Conservation (phyloP, 2,888 invertebrate genomes). For the Oscheius sp. region DNA sequence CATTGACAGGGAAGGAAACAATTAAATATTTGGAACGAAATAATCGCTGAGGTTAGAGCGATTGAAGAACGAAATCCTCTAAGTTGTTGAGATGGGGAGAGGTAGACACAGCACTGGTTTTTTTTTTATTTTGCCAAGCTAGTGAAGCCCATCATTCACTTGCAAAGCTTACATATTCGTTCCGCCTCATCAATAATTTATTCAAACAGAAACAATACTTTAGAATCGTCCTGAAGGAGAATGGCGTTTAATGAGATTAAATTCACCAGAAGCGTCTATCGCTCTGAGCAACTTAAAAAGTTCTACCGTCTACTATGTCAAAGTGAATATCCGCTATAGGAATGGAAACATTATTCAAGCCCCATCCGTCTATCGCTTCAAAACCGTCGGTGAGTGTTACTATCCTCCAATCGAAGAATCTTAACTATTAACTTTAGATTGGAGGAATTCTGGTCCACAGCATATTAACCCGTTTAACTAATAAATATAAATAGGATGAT, state of each 20-base stretch:
- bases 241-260: constrained; percentile 58
- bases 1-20: too few relatives aligned
- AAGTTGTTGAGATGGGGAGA: too few relatives aligned
- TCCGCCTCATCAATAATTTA: background rate
- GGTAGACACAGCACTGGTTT: too few relatives aligned
- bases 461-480: constrained; percentile 27
- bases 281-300: constrained; percentile 57
- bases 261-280: constrained; percentile 53
- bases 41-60: too few relatives aligned
- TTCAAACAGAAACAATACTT: background rate
- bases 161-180: too few relatives aligned
- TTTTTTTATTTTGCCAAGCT: too few relatives aligned
- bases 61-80: too few relatives aligned
- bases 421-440: constrained; percentile 14
- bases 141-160: too few relatives aligned
- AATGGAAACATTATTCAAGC: constrained; percentile 63
- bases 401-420: background rate
- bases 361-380: constrained; percentile 65
- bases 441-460: constrained; percentile 20
- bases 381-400: constrained; percentile 56
- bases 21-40: too few relatives aligned
- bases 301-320: constrained; percentile 65
- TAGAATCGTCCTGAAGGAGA: constrained; percentile 48
- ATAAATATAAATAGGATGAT: constrained; percentile 14
- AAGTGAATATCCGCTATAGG: constrained; percentile 58